phyloP scores from a whole-genome alignment of 2,888 invertebrate genomes.

The Thelaira solivaga region DNA sequence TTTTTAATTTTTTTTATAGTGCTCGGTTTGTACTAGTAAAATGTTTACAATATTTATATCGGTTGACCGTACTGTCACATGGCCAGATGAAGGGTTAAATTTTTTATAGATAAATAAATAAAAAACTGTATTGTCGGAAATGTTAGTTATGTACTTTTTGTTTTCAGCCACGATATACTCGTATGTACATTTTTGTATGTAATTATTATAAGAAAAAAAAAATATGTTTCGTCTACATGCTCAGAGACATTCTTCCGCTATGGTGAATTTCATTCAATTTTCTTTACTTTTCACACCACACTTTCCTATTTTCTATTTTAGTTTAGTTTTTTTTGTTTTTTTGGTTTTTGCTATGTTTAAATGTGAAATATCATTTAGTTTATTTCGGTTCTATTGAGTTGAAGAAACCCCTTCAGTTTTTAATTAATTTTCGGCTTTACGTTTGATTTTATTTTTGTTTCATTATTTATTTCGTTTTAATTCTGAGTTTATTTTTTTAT shows the following conservation, averaged over 20 bases:
- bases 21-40: too few species aligned
- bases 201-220: too few species aligned
- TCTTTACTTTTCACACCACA: slow-evolving; percentile 24
- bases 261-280: background rate
- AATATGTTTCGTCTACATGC: too few species aligned
- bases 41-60: too few species aligned
- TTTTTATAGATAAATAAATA: too few species aligned
- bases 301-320: slow-evolving; percentile 39
- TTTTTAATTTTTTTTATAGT: too few species aligned
- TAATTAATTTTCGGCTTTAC: slow-evolving; percentile 74
- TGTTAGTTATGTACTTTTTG: too few species aligned
- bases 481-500: slow-evolving; percentile 64
- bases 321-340: slow-evolving; percentile 1
- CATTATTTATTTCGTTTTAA: slow-evolving; percentile 69
- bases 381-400: slow-evolving; percentile 77
- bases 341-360: slow-evolving; percentile 38
- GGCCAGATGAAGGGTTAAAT: too few species aligned
- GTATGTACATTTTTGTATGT: background rate
- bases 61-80: too few species aligned
- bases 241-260: background rate
- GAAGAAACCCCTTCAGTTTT: slow-evolving; percentile 73
- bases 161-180: too few species aligned
- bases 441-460: slow-evolving; percentile 75
- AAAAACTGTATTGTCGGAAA: too few species aligned
- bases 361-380: slow-evolving; percentile 69